Evolutionary conservation across 2,797 vertebrate genomes (phyloP).

Genomic region (Rhynchonycteris naso): DNA sequence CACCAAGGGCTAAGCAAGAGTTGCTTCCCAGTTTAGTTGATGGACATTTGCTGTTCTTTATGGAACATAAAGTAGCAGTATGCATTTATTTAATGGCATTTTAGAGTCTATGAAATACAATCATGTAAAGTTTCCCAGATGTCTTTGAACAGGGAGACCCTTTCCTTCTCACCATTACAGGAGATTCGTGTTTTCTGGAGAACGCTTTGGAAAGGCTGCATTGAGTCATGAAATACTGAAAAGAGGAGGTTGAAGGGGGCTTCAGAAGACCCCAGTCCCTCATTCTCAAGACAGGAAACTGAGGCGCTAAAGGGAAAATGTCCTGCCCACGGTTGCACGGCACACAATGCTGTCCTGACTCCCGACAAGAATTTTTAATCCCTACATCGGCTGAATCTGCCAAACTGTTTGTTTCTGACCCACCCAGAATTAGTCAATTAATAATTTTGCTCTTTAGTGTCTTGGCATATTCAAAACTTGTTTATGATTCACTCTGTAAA

Average conservation of each 20-base stretch:
- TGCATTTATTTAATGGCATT: not conserved
- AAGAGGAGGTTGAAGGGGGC: not conserved
- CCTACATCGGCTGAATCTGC: not conserved
- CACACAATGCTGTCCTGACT: not conserved
- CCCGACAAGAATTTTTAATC: not conserved
- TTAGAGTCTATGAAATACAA: not conserved
- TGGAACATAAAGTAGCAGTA: not conserved
- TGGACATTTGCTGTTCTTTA: not conserved
- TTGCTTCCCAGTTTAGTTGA: not conserved
- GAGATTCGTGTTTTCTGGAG: not conserved
- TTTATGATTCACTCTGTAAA: not conserved
- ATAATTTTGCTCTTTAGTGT: not conserved
- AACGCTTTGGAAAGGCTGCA: not conserved
- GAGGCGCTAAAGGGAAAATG: not conserved
- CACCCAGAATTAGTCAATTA: not conserved
- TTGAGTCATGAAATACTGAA: not conserved
- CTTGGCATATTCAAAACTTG: conserved; percentile 9
- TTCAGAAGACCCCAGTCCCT: not conserved
- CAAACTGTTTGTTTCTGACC: not conserved
- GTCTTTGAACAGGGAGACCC: not conserved
- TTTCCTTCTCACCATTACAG: not conserved
- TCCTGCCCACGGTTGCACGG: not conserved
- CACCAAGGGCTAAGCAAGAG: not conserved
- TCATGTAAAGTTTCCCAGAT: not conserved
- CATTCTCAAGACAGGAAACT: not conserved